These are phyloP conservation scores for Drosophila kanapiae DNA, from an alignment of 1,140 invertebrate genomes.

Conservation along the genomic window DNA sequence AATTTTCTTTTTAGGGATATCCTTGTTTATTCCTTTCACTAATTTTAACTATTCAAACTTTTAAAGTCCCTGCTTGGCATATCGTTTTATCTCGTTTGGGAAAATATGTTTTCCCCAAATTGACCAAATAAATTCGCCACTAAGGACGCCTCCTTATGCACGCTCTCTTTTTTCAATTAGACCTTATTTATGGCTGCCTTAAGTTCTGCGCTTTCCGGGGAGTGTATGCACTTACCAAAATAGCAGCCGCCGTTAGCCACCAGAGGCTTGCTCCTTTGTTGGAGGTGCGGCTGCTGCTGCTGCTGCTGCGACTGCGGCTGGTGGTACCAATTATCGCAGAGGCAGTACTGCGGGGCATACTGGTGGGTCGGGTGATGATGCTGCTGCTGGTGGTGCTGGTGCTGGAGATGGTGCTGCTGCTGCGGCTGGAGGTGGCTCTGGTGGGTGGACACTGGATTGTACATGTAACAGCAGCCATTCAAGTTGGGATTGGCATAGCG, in stretches of 20 bases:
- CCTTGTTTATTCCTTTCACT: too few species aligned
- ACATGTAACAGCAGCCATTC: conserved; percentile 74
- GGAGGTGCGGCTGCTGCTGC: conserved; percentile 52
- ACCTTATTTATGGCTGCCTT: conserved; percentile 29
- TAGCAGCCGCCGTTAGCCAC: conserved; percentile 76
- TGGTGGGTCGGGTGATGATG: conserved; percentile 39
- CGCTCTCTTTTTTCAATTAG: conserved; percentile 21
- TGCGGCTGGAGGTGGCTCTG: conserved; percentile 21
- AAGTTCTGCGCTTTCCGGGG: conserved; percentile 16
- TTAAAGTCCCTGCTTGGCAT: background rate
- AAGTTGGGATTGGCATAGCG: conserved; percentile 57
- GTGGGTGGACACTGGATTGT: conserved; percentile 50
- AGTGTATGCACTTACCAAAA: conserved; percentile 75
- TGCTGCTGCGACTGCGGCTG: conserved; percentile 62
- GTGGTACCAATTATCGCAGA: conserved; percentile 79
- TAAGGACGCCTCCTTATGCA: background rate
- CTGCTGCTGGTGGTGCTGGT: conserved; percentile 7
- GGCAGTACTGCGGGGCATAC: conserved; percentile 62
- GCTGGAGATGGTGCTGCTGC: conserved; percentile 21
- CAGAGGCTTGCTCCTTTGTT: conserved; percentile 61
- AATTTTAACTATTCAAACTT: too few species aligned
- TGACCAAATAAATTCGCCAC: conserved; percentile 15
- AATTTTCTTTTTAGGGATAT: too few species aligned
- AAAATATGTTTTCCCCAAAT: conserved; percentile 2
- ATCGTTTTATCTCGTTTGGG: background rate